These are phyloP conservation scores for Manacus vitellinus DNA, from an alignment of 2,113 vertebrate genomes.

Conservation along the genomic window DNA sequence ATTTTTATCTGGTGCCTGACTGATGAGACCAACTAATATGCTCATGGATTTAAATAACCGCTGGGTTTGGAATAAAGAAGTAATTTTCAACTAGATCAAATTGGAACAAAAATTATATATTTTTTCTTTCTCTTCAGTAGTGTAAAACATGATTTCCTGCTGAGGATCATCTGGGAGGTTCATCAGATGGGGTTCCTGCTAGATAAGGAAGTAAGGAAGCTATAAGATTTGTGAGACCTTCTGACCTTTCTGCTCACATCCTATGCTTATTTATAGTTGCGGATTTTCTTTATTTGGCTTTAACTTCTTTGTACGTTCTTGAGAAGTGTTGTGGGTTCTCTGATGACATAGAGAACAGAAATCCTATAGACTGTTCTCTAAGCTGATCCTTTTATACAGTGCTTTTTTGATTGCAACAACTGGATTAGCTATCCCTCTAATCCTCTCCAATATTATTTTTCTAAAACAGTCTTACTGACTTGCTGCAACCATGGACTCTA, in stretches of 20 bases:
- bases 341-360: not conserved
- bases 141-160: not conserved
- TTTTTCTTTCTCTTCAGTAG: not conserved
- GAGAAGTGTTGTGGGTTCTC: not conserved
- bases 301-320: not conserved
- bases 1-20: not conserved
- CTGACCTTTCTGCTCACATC: not conserved
- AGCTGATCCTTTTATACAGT: not conserved
- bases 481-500: not conserved
- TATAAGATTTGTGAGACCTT: not conserved
- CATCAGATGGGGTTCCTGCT: rapidly evolving
- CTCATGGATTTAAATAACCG: not conserved
- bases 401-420: not conserved
- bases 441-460: not conserved
- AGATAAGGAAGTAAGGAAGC: not conserved
- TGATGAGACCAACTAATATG: not conserved
- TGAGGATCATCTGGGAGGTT: not conserved
- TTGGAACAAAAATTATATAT: not conserved
- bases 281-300: not conserved
- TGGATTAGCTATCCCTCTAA: not conserved
- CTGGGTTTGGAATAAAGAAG: not conserved
- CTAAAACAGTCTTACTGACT: not conserved
- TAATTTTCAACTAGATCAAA: not conserved
- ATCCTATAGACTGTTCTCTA: not conserved
- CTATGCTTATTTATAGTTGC: not conserved